These are phyloP conservation scores for Phrynocephalus vlangalii DNA, from an alignment of 2,797 vertebrate genomes.

Conservation along the genomic window DNA sequence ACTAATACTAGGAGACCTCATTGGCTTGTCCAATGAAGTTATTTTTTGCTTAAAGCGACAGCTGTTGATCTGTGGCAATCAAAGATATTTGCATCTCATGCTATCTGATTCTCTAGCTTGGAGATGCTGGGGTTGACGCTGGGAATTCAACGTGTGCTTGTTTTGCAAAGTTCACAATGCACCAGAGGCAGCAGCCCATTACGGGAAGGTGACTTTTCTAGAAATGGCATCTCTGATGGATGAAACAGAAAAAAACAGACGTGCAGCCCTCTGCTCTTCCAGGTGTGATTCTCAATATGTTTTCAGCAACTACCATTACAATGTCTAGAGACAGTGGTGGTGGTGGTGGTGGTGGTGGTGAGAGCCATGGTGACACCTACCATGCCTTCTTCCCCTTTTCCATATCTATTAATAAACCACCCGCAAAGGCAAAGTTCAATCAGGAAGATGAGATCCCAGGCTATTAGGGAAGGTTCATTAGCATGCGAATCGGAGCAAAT, in stretches of 20 bases:
- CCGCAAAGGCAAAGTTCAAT: constrained; percentile 71
- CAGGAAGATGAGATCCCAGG: constrained; percentile 65
- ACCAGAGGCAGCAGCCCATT: constrained; percentile 37
- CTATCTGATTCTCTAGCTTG: not conserved
- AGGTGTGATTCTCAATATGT: constrained; percentile 60
- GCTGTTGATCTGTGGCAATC: not conserved
- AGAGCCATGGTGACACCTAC: not conserved
- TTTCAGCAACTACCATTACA: constrained; percentile 42
- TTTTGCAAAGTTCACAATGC: constrained; percentile 53
- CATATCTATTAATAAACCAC: constrained; percentile 75
- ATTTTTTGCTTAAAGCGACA: not conserved
- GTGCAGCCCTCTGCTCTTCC: constrained; percentile 36
- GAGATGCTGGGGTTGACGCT: not conserved
- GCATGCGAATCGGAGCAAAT: constrained; percentile 76
- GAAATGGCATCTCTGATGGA: constrained; percentile 51
- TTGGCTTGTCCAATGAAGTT: not conserved
- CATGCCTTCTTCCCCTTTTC: constrained; percentile 55
- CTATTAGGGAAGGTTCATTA: constrained; percentile 75
- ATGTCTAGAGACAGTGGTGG: too few relatives aligned
- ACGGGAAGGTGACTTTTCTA: constrained; percentile 48
- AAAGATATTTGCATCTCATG: not conserved
- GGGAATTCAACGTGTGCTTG: not conserved
- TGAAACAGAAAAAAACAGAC: constrained; percentile 53
- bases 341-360: too few relatives aligned
- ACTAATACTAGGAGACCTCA: not conserved